Evolutionary conservation across 1,140 invertebrate species (phyloP), one percentile per base, ranked within the genome.

Genomic region (Hyles vespertilio): DNA sequence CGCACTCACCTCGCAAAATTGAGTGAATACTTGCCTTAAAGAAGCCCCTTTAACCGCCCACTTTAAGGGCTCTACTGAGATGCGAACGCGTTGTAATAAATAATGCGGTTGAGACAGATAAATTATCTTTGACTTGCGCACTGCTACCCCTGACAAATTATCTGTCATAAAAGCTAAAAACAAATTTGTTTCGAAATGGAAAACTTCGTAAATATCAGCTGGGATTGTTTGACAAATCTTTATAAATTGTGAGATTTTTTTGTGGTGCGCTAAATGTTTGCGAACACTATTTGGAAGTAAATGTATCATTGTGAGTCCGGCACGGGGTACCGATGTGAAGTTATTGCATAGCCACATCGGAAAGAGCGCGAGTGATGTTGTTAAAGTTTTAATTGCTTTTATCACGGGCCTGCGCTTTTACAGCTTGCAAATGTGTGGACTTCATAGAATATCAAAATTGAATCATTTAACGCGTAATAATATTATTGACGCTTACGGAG

Each of bases 311-410:
- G 36, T 36, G 3, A 36, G 36, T n/a, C n/a, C n/a, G n/a, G n/a
- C n/a, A n/a, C 36, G 7, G 8, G 5, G 36, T 5, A 40, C 36
- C 8, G 5, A 74, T 74, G 63, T 51, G 68, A 56, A 46, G 58
- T 61, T 59, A 67, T 63, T 65, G 74, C 78, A 73, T 70, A 51
- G 52, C 60, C 67, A 67, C 67, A 74, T 81, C 67, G 75, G 71
- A 77, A 77, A 73, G 69, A 79, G 75, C 72, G 69, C 65, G 62
- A 70, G 74, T 75, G 77, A 76, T 79, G 75, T 63, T 78, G 79
- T 82, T 84, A 81, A 85, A 87, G 79, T 85, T 85, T 84, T 83
- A 85, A 87, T 87, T 84, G 82, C 84, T 85, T 85, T 84, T 85
- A 82, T 82, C 77, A 75, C 74, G 72, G 75, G 70, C 77, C 72